Evolutionary conservation across 2,113 vertebrate genomes (phyloP).

Genomic region (Himantopus leucocephalus): DNA sequence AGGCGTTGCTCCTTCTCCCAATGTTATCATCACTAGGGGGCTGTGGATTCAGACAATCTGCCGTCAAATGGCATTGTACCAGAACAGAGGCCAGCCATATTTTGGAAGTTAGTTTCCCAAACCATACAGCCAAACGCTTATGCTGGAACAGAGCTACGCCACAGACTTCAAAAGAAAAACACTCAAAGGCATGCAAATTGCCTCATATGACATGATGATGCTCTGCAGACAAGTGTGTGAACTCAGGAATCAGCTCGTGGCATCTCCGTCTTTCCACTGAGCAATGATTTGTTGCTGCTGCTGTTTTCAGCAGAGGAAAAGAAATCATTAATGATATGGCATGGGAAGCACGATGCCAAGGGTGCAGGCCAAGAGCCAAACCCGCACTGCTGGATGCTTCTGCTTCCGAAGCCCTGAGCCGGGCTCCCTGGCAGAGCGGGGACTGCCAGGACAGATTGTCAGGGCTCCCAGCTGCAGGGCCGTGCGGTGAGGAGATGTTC

Average conservation of each 20-base stretch:
- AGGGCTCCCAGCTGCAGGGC: too few species aligned
- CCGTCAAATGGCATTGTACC: not conserved
- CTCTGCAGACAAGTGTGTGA: not conserved
- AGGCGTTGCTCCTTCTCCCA: not conserved
- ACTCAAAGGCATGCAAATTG: not conserved
- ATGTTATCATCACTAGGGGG: not conserved
- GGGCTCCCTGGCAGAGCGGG: too few species aligned
- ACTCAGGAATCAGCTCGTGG: not conserved
- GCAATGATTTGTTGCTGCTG: not conserved
- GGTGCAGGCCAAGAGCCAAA: too few species aligned
- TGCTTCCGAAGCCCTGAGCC: too few species aligned
- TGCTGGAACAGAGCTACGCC: not conserved
- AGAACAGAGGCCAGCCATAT: not conserved
- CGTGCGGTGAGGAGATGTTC: not conserved
- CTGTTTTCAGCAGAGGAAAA: not conserved
- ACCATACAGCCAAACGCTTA: not conserved
- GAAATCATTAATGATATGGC: rapidly evolving
- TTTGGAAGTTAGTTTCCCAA: not conserved
- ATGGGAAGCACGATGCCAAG: not conserved
- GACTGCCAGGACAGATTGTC: too few species aligned
- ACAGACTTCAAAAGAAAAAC: not conserved
- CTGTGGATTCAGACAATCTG: not conserved
- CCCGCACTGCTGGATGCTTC: too few species aligned
- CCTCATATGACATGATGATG: not conserved
- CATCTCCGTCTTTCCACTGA: not conserved